phyloP scores from a whole-genome alignment of 2,797 vertebrate genomes.

The Fistularia commersonii region DNA sequence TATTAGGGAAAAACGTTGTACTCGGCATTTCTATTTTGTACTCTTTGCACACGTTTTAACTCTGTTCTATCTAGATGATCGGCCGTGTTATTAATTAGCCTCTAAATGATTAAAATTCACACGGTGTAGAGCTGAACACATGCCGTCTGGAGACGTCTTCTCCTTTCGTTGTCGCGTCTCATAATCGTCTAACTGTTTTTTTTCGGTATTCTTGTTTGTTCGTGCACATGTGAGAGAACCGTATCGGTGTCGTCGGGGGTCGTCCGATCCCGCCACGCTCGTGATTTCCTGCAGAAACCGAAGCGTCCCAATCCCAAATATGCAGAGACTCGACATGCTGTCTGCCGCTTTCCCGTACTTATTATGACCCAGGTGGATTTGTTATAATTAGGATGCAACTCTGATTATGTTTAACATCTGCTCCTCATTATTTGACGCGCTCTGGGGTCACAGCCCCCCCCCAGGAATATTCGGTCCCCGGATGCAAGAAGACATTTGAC shows the following conservation, averaged over 20 bases:
- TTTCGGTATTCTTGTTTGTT: neutral
- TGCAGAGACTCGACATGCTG: neutral
- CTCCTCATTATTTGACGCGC: constrained; percentile 47
- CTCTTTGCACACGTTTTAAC: constrained; percentile 20
- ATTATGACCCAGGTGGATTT: constrained; percentile 46
- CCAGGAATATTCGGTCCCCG: constrained; percentile 32
- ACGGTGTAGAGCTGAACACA: neutral
- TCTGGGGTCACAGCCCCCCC: constrained; percentile 45
- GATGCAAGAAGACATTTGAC: constrained; percentile 47
- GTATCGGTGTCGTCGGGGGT: too few relatives aligned
- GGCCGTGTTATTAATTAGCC: constrained; percentile 3
- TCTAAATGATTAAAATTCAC: constrained; percentile 4
- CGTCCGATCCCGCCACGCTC: too few relatives aligned
- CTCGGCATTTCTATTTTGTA: constrained; percentile 20
- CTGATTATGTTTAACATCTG: constrained; percentile 61
- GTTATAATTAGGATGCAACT: constrained; percentile 61
- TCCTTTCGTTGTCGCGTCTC: neutral
- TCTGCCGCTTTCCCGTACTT: constrained; percentile 37
- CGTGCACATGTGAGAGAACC: neutral
- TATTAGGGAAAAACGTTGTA: constrained; percentile 14
- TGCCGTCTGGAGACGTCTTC: constrained; percentile 1
- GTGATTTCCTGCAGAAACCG: too few relatives aligned
- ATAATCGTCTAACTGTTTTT: neutral
- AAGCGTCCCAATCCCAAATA: too few relatives aligned
- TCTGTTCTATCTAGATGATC: constrained; percentile 11